Evolutionary conservation across 2,797 vertebrate genomes (phyloP).

Genomic region (Phalloptychus januarius): DNA sequence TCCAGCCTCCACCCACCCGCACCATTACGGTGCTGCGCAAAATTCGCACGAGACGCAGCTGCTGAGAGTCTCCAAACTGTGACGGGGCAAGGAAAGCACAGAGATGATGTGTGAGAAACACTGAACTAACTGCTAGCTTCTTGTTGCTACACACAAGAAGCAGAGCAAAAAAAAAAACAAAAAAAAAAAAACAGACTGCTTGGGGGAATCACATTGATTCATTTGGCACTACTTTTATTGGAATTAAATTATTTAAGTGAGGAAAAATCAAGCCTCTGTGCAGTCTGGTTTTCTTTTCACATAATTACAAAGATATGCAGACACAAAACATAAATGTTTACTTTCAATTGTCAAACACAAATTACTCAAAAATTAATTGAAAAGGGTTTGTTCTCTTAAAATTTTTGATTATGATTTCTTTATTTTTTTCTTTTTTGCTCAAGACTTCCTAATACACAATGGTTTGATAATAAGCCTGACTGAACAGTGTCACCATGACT

Average conservation of each 20-base stretch:
- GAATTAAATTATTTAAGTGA: neutral
- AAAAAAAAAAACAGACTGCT: constrained; percentile 58
- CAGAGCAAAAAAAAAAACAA: constrained; percentile 56
- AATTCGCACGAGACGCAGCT: constrained; percentile 96
- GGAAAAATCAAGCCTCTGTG: neutral
- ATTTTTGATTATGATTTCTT: constrained; percentile 6
- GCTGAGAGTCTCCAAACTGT: constrained; percentile 98
- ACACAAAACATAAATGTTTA: constrained; percentile 53
- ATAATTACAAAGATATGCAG: constrained; percentile 10
- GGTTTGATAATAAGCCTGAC: constrained; percentile 18
- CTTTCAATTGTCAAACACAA: constrained; percentile 73
- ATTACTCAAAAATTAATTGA: constrained; percentile 76
- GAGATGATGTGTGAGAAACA: constrained; percentile 33
- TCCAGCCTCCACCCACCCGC: constrained; percentile 98
- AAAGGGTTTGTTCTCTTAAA: constrained; percentile 57
- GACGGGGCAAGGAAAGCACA: constrained; percentile 39
- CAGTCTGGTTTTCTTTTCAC: constrained; percentile 61
- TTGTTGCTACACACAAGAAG: constrained; percentile 32
- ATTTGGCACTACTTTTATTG: neutral
- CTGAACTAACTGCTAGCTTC: constrained; percentile 2
- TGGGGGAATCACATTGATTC: neutral
- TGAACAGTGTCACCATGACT: neutral
- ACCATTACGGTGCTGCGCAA: constrained; percentile 98
- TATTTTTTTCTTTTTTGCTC: neutral
- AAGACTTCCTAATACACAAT: neutral